Evolutionary conservation across 2,113 vertebrate genomes (phyloP).

Genomic region (Struthio camelus): DNA sequence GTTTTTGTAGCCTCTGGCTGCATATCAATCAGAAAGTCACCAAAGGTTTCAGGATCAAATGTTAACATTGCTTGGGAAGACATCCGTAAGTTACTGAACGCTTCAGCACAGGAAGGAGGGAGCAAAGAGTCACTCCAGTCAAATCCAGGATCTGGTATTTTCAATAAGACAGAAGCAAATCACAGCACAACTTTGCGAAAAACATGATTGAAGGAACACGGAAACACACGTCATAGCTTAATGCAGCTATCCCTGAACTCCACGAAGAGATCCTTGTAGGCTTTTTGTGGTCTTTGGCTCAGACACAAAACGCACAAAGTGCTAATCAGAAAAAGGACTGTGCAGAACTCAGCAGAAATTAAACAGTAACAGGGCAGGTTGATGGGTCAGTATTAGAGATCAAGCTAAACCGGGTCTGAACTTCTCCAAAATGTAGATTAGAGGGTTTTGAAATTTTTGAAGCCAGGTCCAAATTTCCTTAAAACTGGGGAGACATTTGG

Average conservation of each 20-base stretch:
- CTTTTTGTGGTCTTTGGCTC: constrained; percentile 15
- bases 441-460: not conserved
- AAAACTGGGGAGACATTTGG: not conserved
- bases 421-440: not conserved
- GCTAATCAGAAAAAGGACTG: not conserved
- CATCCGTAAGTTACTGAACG: not conserved
- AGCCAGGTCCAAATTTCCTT: not conserved
- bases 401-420: not conserved
- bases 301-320: not conserved
- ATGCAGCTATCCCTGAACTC: not conserved
- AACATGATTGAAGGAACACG: not conserved
- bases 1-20: not conserved
- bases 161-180: constrained; percentile 8
- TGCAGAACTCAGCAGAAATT: not conserved
- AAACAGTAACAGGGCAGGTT: not conserved
- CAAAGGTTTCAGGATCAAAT: constrained; percentile 24
- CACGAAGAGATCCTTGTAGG: not conserved
- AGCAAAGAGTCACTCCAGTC: not conserved
- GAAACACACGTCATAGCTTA: not conserved
- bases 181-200: not conserved
- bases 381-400: not conserved
- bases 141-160: not conserved
- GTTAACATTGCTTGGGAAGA: not conserved
- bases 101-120: constrained; percentile 10
- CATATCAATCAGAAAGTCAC: not conserved